Base-by-base conservation (phyloP, 2,113 vertebrate species). In the Pituophis catenifer region DNA sequence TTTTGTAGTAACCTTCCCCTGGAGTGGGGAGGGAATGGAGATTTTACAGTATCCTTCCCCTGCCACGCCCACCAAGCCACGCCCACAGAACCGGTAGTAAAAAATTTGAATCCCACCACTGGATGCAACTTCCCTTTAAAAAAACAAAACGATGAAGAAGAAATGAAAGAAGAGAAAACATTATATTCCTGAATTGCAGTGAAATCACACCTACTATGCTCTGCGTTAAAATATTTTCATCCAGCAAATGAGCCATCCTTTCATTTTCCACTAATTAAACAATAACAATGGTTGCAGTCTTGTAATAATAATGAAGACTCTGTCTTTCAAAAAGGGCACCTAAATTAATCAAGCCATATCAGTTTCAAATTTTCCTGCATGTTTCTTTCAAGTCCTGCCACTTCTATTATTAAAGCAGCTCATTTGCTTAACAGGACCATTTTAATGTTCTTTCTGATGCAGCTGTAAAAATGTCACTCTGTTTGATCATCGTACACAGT, bases 311-410 rank as follows among this genome's bases (percentile, higher is more conserved):
- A 89, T 50, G 33, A 89, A 44, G 13, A 26, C 24, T 91, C 5
- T 88, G 90, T 26, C 65, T 95, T 95, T 86, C 93, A 70, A 89
- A 90, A 94, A 87, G 89, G 55, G 5, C 89, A 55, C 86, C 94
- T 95, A 93, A 50, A 94, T 90, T 58, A 95, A 96, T 29, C 38
- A 3, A 91, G 94, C 10, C 53, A 91, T 65, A 81, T 95, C 93
- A 48, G 91, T 65, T 95, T 88, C 91, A 93, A 81, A 88, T 44
- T 95, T 23, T 86, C 13, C 81, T 59, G 50, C 8, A 85, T 93
- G 87, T 38, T 92, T 88, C 88, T 93, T 94, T 90, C 17, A 53
- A 52, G 86, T 38, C 23, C 1, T 62, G 93, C 3, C 81, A 89
- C 33, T 87, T 55, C 0, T 0, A 89, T 94, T 89, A 55, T 89